These are phyloP conservation scores for Drosophila recens DNA, from an alignment of 2,888 invertebrate genomes.

Conservation along the genomic window DNA sequence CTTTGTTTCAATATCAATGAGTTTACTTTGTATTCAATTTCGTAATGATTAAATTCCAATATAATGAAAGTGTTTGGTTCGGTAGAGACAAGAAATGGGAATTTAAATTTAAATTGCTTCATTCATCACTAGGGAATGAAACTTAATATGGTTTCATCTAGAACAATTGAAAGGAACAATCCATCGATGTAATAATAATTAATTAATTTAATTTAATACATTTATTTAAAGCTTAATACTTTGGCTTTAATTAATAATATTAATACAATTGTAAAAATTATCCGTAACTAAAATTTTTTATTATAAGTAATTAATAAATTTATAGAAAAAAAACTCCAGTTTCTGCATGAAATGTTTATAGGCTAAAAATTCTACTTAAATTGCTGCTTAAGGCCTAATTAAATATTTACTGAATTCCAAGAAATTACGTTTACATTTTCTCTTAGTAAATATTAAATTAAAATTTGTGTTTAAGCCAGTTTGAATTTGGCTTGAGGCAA, in stretches of 20 bases:
- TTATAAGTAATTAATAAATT: not conserved
- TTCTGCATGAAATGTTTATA: not conserved
- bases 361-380: not conserved
- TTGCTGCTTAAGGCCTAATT: not conserved
- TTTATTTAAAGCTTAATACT: no score
- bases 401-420: not conserved
- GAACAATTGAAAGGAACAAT: not conserved
- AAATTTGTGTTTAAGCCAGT: not conserved
- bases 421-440: not conserved
- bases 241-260: no score
- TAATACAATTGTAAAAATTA: not conserved
- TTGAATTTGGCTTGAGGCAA: slow-evolving; percentile 4
- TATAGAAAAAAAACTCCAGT: not conserved
- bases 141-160: not conserved
- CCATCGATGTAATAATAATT: not conserved
- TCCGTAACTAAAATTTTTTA: not conserved
- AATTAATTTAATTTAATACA: not conserved
- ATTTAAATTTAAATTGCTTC: not conserved
- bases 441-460: not conserved
- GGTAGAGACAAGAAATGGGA: not conserved
- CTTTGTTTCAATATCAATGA: slow-evolving; percentile 1
- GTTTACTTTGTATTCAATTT: slow-evolving; percentile 1
- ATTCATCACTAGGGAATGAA: not conserved
- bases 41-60: not conserved
- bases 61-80: not conserved